Conservation (phyloP, 2,888 invertebrate species). For the Campoletis raptor region DNA sequence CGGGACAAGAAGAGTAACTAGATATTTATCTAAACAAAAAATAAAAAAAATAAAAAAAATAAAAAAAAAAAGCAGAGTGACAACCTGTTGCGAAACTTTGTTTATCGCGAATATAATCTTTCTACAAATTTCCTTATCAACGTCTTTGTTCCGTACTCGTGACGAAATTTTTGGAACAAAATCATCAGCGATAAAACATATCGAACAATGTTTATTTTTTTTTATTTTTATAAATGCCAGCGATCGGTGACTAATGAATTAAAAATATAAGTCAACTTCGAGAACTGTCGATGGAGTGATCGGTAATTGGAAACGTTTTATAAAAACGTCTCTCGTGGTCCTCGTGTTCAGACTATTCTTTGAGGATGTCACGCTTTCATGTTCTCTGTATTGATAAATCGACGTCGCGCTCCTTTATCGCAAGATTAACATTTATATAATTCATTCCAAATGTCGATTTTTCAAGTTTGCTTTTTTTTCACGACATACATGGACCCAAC, state of each 20-base stretch:
- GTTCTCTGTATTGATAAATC: slow-evolving; percentile 74
- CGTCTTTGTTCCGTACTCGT: neutral
- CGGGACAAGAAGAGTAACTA: slow-evolving; percentile 17
- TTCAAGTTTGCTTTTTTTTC: neutral
- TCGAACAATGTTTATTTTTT: slow-evolving; percentile 2
- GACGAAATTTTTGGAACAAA: neutral
- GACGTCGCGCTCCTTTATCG: slow-evolving; percentile 73
- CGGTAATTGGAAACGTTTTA: neutral
- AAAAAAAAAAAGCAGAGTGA: slow-evolving; percentile 9
- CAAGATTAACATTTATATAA: slow-evolving; percentile 45
- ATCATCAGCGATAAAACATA: slow-evolving; percentile 21
- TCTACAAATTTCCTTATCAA: slow-evolving; percentile 12
- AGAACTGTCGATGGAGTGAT: slow-evolving; percentile 3
- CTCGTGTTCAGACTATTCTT: slow-evolving; percentile 36
- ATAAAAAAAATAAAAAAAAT: too few species aligned
- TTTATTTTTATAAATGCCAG: slow-evolving; percentile 14
- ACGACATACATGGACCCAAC: neutral
- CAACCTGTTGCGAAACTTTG: slow-evolving; percentile 4
- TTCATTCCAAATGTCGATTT: neutral
- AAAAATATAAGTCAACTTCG: neutral
- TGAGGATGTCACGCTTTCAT: slow-evolving; percentile 71
- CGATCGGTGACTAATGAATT: slow-evolving; percentile 6
- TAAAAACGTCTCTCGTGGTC: slow-evolving; percentile 35
- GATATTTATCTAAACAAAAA: neutral
- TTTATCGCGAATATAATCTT: slow-evolving; percentile 1